These are phyloP conservation scores for Macrophya annulata DNA, from an alignment of 2,888 invertebrate species.

Conservation along the genomic window DNA sequence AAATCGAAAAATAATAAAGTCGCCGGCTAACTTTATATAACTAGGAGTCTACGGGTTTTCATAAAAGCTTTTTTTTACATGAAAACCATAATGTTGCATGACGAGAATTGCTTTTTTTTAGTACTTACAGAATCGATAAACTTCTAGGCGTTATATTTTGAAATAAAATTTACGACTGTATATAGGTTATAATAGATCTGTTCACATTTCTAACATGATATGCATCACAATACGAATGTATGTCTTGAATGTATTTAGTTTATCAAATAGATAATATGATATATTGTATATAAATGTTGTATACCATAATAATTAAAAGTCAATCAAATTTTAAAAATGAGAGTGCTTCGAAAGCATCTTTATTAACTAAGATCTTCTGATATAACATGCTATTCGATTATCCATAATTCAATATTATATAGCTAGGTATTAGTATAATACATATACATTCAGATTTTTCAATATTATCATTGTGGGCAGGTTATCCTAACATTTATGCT, in stretches of 20 bases:
- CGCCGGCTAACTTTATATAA: too few species aligned
- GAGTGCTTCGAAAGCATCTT: constrained; percentile 75
- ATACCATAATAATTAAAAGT: neutral
- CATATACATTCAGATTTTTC: constrained; percentile 73
- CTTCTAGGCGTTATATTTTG: neutral
- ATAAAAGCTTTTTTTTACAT: neutral
- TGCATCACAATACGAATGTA: too few species aligned
- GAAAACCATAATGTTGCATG: neutral
- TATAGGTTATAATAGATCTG: too few species aligned
- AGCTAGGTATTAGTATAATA: constrained; percentile 76
- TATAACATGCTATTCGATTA: constrained; percentile 75
- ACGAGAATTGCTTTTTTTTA: neutral
- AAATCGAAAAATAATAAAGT: too few species aligned
- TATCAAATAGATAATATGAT: too few species aligned
- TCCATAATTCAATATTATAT: constrained; percentile 68
- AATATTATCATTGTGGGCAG: constrained; percentile 54
- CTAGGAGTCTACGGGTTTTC: neutral
- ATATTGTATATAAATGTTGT: neutral
- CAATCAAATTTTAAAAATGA: constrained; percentile 70
- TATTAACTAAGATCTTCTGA: constrained; percentile 73
- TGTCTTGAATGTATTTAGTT: too few species aligned
- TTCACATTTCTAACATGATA: too few species aligned
- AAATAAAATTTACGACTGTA: neutral
- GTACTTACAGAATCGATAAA: neutral
- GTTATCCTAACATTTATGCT: constrained; percentile 51